Base-by-base conservation (phyloP, 1,140 invertebrate species). In the Pseudachorutes palmiensis region DNA sequence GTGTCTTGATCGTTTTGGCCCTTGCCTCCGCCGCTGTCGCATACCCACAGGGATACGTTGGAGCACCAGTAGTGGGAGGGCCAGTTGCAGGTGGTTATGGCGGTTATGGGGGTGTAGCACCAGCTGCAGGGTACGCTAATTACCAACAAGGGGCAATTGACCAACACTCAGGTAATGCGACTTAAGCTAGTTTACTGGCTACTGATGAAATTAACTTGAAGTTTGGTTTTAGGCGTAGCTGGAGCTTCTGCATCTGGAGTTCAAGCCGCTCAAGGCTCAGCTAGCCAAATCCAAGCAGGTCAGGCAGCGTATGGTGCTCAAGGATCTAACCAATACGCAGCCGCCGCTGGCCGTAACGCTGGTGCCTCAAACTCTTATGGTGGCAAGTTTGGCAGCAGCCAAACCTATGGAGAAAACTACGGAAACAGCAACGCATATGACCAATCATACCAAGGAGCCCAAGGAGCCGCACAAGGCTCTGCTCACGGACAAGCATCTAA, bases 71-170 rank as follows among this genome's bases (percentile, higher is more conserved):
- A 19, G 55, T 12, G n/a, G n/a, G n/a, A n/a, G n/a, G n/a, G n/a
- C n/a, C n/a, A n/a, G n/a, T n/a, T n/a, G n/a, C n/a, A n/a, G n/a
- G n/a, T 28, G 61, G 33, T 19, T 58, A 60, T 19, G 55, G 57
- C n/a, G 33, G 45, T 41, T 14, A 36, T 36, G 67, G 62, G 9
- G 67, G 67, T 24, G 64, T 22, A 60, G 67, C 60, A 2, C 51
- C 51, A 62, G 59, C 14, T 22, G 2, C 14, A 19, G 59, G 14
- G 31, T 36, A 14, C 32, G 30, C 22, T 2, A 2, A 28, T 22
- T 3, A 24, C 5, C 12, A 12, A 12, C 3, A 22, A 12, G 29
- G 24, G 2, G 63, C 12, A 59, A 48, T 22, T 30, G 59, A 28
- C 12, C 19, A 16, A 31, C 16, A 33, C 16, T 14, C 19, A 29